A percentile compares a stretch with the other conserved stretches of the same genome.
These are phyloP conservation scores for Clarias batrachus DNA, from an alignment of 2,113 vertebrate genomes.

Conservation along the genomic window DNA sequence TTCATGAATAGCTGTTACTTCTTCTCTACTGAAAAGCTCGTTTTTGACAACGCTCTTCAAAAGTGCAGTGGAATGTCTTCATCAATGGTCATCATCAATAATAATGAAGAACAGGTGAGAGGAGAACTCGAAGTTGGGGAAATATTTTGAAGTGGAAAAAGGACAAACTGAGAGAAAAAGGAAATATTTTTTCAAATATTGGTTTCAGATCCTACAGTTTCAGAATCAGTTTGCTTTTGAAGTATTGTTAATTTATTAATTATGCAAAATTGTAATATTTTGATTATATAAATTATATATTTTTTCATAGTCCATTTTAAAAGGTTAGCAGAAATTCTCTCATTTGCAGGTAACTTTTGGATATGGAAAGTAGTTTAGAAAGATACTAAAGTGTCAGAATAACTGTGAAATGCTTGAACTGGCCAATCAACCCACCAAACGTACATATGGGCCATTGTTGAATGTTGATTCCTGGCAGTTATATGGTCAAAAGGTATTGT, in stretches of 20 bases:
- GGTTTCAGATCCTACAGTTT: background rate
- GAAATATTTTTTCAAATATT: background rate
- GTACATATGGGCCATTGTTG: too few species aligned
- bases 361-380: too few species aligned
- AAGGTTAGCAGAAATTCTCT: too few species aligned
- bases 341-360: too few species aligned
- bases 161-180: background rate
- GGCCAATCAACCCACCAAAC: too few species aligned
- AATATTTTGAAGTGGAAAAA: background rate
- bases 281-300: too few species aligned
- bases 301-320: too few species aligned
- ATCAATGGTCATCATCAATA: slow-evolving; percentile 81
- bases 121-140: background rate
- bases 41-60: slow-evolving; percentile 82
- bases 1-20: slow-evolving; percentile 88
- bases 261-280: too few species aligned
- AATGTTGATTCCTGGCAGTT: background rate
- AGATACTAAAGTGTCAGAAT: too few species aligned
- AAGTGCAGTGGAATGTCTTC: slow-evolving; percentile 78
- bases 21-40: slow-evolving; percentile 80
- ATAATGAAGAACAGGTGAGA: slow-evolving; percentile 86
- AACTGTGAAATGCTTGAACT: too few species aligned
- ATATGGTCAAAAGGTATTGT: background rate
- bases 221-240: too few species aligned
- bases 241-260: too few species aligned